phyloP scores from a whole-genome alignment of 1,140 invertebrate genomes.

The Lepidurus packardi region DNA sequence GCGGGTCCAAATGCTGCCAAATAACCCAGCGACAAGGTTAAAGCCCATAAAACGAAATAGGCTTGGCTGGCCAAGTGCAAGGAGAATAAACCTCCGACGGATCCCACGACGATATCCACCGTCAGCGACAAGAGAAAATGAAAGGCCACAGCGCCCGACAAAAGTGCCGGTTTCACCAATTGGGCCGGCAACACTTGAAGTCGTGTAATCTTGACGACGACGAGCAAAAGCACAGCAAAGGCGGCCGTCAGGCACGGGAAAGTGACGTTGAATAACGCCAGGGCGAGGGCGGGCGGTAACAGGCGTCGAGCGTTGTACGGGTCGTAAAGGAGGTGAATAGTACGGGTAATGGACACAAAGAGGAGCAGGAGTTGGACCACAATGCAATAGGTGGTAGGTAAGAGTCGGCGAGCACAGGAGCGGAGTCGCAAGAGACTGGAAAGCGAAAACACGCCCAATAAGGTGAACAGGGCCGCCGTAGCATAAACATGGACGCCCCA shows the following conservation, averaged over 20 bases:
- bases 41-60: slow-evolving; percentile 63
- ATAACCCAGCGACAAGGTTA: slow-evolving; percentile 73
- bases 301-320: slow-evolving; percentile 76
- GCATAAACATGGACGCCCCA: slow-evolving; percentile 85
- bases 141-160: slow-evolving; percentile 66
- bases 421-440: slow-evolving; percentile 41
- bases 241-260: slow-evolving; percentile 76
- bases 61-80: slow-evolving; percentile 44
- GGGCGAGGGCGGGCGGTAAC: slow-evolving; percentile 68
- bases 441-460: slow-evolving; percentile 72
- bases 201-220: slow-evolving; percentile 63
- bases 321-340: slow-evolving; percentile 81
- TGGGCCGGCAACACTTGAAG: slow-evolving; percentile 45
- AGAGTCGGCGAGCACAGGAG: slow-evolving; percentile 39
- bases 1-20: slow-evolving; percentile 66
- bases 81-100: slow-evolving; percentile 50
- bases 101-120: slow-evolving; percentile 63
- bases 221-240: slow-evolving; percentile 76
- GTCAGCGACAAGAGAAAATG: slow-evolving; percentile 70
- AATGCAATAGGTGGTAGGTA: slow-evolving; percentile 64
- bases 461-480: slow-evolving; percentile 70
- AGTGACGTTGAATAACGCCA: slow-evolving; percentile 72
- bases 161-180: slow-evolving; percentile 60
- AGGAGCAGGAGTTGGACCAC: slow-evolving; percentile 73
- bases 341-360: slow-evolving; percentile 68